Evolutionary conservation across 2,888 invertebrate genomes (phyloP), one percentile per base, ranked within the genome.

Genomic region (Thymelicus lineola): DNA sequence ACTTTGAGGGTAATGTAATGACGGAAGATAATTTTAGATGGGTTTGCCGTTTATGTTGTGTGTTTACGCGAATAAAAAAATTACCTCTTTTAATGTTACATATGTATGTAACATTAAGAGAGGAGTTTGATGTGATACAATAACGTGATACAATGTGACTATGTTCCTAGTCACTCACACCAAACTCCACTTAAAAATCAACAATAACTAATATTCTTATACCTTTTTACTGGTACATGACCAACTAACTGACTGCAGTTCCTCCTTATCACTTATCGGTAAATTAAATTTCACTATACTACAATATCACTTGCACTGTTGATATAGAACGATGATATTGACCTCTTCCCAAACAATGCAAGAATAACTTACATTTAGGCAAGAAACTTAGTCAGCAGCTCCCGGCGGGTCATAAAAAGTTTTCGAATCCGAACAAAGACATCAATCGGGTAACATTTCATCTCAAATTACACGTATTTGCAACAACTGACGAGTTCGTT

Each of bases 361-460:
- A 76, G 75, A 74, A 74, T 70, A 70, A 70, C 70, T 70, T 70
- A 70, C 53, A 50, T 70, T 60, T 64, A 38, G 64, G 46, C 50
- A 53, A 17, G 38, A 63, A 57, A 77, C 85, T 88, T 85, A 88
- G 85, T 86, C 87, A 89, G 88, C 86, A 89, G 86, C 86, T 83
- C 83, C 84, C 79, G 85, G 86, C 85, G 78, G 77, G 77, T 78
- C 83, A 82, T 91, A 90, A 91, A 88, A 86, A 77, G 81, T 81
- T 82, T 75, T 77, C 79, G 79, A 86, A 85, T 82, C 76, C 82
- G 88, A 91, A 93, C 91, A 91, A 91, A 92, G 92, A 91, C 92
- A 93, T 93, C 90, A 91, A 90, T 86, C 81, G 89, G 86, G 85
- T 85, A 90, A 91, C 92, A 92, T 91, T 90, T 92, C 90, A 90